Conservation (phyloP, 2,113 vertebrate genomes). For the Globicephala melas region DNA sequence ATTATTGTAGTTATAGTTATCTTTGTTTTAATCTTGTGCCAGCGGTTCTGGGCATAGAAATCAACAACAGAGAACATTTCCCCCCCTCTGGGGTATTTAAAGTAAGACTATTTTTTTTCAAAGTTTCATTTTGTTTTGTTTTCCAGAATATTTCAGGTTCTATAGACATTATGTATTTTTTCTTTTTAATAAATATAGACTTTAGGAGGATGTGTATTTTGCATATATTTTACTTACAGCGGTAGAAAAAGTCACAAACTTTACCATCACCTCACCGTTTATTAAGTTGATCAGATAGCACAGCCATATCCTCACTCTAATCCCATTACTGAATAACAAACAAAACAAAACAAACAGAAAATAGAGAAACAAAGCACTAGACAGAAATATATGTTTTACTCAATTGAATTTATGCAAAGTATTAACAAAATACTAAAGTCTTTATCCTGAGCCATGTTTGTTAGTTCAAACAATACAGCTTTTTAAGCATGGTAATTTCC, state of each 20-base stretch:
- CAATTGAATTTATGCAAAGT: conserved; percentile 48
- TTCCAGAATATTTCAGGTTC: neutral
- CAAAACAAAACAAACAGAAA: conserved; percentile 60
- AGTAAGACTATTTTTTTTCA: neutral
- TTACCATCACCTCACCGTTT: neutral
- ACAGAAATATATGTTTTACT: neutral
- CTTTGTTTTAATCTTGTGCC: neutral
- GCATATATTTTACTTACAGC: neutral
- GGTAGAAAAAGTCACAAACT: neutral
- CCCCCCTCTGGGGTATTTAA: neutral
- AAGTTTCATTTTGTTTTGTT: neutral
- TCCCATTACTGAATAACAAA: conserved; percentile 19
- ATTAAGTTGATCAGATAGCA: neutral
- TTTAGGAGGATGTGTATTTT: neutral
- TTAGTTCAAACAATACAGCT: neutral
- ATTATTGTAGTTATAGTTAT: neutral
- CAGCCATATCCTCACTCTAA: neutral
- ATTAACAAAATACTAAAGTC: neutral
- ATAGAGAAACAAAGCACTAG: neutral
- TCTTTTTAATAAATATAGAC: neutral
- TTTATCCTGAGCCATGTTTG: neutral
- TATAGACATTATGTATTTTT: neutral
- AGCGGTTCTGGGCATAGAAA: neutral
- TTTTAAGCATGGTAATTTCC: neutral
- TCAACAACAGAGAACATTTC: neutral